Base-by-base conservation (phyloP, 2,888 invertebrate genomes). In the Chaitophorus viminalis region DNA sequence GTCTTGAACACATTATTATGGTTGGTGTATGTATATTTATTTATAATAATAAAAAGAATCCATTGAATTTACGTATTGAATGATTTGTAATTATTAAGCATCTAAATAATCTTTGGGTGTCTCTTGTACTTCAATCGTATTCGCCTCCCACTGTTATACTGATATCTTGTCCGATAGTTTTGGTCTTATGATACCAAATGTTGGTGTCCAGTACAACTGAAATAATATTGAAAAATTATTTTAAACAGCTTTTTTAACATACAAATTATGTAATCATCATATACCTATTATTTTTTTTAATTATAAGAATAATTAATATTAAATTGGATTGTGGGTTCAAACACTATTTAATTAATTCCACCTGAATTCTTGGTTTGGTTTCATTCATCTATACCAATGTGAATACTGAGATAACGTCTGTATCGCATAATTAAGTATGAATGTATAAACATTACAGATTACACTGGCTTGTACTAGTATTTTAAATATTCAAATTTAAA, bases 101-200 rank as follows among this genome's bases (percentile, higher is more conserved):
- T 14, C 60, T 46, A 68, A 5, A 14, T n/a, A 60, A 25, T 8
- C 17, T 36, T 6, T 60, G 18, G 36, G 33, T 68, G 9, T 31
- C 21, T 31, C 21, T 83, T 83, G 65, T 5, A 39, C 33, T 88
- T 93, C 92, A 98, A 92, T 99, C 98, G 91, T 96, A 99, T 92
- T 99, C 99, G 0, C 98, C 97, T 60, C 98, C 99, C 90, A 99
- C 98, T 0, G 98, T 98, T 90, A 99, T 96, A 92, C 98, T 99
- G 91, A 98, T 94, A 90, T 96, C 96, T 31, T 96, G 94, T 0
- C 97, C 96, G 77, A 96, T 93, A 88, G 98, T 96, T 90, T 93
- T 92, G 0, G 99, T 99, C 91, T 96, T 95, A 92, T 99, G 99
- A 91, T 97, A 99, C 99, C 99, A 99, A 88, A 95, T 94, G 91